These are phyloP conservation scores for Diachrysia chrysitis DNA, from an alignment of 2,888 invertebrate genomes.

Conservation along the genomic window DNA sequence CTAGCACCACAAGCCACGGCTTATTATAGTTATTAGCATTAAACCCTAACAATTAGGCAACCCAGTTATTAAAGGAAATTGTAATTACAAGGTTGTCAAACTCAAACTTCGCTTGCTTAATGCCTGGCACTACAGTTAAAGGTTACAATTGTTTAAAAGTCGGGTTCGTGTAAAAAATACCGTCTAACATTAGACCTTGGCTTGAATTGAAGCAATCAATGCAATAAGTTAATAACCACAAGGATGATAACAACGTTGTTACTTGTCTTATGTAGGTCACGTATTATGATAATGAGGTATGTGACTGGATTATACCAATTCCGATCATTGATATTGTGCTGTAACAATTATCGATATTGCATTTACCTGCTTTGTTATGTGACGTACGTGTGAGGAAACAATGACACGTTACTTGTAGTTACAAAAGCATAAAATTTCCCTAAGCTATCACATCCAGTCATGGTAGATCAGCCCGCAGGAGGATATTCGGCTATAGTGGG, in stretches of 20 bases:
- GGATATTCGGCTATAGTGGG: not conserved
- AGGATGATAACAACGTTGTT: not conserved
- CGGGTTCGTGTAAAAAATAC: not conserved
- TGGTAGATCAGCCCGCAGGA: not conserved
- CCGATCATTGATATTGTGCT: not conserved
- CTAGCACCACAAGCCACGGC: not conserved
- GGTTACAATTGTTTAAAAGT: not conserved
- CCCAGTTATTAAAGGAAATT: not conserved
- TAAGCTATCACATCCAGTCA: not conserved
- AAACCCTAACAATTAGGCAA: not conserved
- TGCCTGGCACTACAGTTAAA: not conserved
- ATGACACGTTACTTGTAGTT: not conserved
- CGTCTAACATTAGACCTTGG: not conserved
- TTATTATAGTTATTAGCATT: not conserved
- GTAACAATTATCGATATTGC: not conserved
- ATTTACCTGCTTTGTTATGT: not conserved
- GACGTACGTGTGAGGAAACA: not conserved
- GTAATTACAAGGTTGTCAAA: constrained; percentile 1
- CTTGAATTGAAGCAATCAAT: not conserved
- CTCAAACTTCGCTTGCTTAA: not conserved
- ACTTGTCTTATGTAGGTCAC: not conserved
- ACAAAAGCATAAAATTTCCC: not conserved
- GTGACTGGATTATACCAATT: not conserved
- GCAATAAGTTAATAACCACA: not conserved
- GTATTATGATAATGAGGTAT: not conserved